Evolutionary conservation across 2,113 vertebrate genomes (phyloP), one percentile per base, ranked within the genome.

Genomic region (Sitta europaea): DNA sequence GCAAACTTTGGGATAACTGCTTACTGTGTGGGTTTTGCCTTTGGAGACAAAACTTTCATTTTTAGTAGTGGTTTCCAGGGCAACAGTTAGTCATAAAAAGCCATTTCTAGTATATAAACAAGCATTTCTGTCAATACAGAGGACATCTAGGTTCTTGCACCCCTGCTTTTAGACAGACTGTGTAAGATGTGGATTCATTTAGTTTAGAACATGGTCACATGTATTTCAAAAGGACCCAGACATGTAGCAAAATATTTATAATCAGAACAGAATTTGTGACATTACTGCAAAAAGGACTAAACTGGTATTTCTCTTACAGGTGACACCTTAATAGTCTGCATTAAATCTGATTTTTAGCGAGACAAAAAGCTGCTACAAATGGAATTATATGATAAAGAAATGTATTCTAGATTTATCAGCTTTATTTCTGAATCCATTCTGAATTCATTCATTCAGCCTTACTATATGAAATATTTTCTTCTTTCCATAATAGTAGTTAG

Each of bases 381-480:
- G 48, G 68, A 91, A 96, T 95, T 96, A 65, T 74, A 71, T 42
- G 15, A 65, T 86, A 78, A 91, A 88, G 53, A 91, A 84, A 96
- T 73, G 12, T 67, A 89, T 78, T 92, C 62, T 58, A 78, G 38
- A 92, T 91, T 94, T 84, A 36, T 62, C 59, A 81, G 47, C 47
- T 92, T 51, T 86, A 70, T 94, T 95, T 92, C 81, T 90, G 76
- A 96, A 88, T 95, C 9, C 8, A 21, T 79, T 43, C 20, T 35
- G 21, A 36, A 45, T 55, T 55, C 18, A 38, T 57, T 48, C 42
- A n/a, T 40, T 95, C 66, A 73, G 22, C 33, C 11, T 86, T 94
- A 78, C 79, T 31, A 82, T 29, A 78, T n/a, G 11, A n/a, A 78
- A 45, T 65, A n/a, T 61, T 84, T 73, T 84, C 71, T 84, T 95